Base-by-base conservation (phyloP, 2,888 invertebrate species). In the Barypeithes pellucidus region DNA sequence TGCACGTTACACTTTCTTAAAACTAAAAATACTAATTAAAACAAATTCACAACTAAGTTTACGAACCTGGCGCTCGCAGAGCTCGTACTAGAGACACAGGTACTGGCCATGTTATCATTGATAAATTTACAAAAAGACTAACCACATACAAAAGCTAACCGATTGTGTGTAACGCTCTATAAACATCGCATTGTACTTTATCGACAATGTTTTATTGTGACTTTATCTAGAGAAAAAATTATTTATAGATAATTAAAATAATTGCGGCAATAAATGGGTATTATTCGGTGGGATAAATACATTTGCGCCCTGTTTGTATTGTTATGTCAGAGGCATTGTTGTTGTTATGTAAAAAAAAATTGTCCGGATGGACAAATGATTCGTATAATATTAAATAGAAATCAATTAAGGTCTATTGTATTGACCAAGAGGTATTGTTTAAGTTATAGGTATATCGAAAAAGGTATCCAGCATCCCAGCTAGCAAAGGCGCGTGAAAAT, bases 161-260 rank as follows among this genome's bases (percentile, higher is more conserved):
- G 79, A 79, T 78, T 78, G 80, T 80, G 81, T 83, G 84, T 82
- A 84, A 82, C 82, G 83, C 83, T 83, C 83, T 81, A 83, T 85
- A 85, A 85, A 84, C 84, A 85, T 81, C 81, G 83, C 84, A 85
- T 84, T 83, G 83, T 83, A 83, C 83, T 82, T 79, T 72, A 81
- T 81, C 77, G 81, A 84, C 84, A 84, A 85, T 82, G 79, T 78
- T 76, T 78, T 76, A 82, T 83, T 83, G 83, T 84, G 83, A 65
- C 61, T 68, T 36, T 84, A 83, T 79, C 78, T 71, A 77, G 75
- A 77, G 77, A 76, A 78, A 81, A 82, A 79, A 76, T 77, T 77
- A 79, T 78, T 82, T 80, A 79, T 80, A 78, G 67, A 78, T 69
- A 78, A 79, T 80, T 79, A 76, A 79, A 79, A 76, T 79, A 76